Base-by-base conservation (phyloP, 2,888 invertebrate genomes). In the Megamerina dolium region DNA sequence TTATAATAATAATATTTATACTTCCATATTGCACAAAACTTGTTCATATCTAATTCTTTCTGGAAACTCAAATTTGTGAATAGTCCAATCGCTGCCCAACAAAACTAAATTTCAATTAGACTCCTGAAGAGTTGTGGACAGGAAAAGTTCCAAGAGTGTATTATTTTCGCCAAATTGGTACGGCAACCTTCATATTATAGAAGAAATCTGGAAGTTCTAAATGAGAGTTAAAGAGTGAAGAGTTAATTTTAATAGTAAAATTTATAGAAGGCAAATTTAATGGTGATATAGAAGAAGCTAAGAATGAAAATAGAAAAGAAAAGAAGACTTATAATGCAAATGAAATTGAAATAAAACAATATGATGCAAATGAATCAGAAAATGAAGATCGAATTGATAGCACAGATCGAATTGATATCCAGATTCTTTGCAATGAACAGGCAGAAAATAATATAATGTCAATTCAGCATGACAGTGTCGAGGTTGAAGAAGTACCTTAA, bases 31-130 rank as follows among this genome's bases (percentile, higher is more conserved):
- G n/a, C n/a, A n/a, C n/a, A n/a, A n/a, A n/a, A n/a, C n/a, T n/a
- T n/a, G n/a, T n/a, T n/a, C n/a, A n/a, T n/a, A n/a, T n/a, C n/a
- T n/a, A n/a, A n/a, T n/a, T n/a, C n/a, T n/a, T n/a, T n/a, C n/a
- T n/a, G n/a, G n/a, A n/a, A n/a, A n/a, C n/a, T n/a, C n/a, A n/a
- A n/a, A n/a, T n/a, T n/a, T n/a, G n/a, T n/a, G n/a, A n/a, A n/a
- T n/a, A n/a, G n/a, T n/a, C n/a, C n/a, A 44, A 37, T 37, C 31
- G 40, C 27, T 48, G 45, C 31, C 46, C 48, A 3, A 48, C 48
- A 19, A 37, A 34, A 3, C 17, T 37, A 9, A 33, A 48, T 14
- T 21, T 20, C 6, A 13, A 42, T 12, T 44, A 40, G 27, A 49
- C 48, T 19, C 48, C 51, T 3, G 21, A 46, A 18, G 41, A 51